Evolutionary conservation across 2,113 vertebrate genomes (phyloP).

Genomic region (Rhynchomys soricoides): DNA sequence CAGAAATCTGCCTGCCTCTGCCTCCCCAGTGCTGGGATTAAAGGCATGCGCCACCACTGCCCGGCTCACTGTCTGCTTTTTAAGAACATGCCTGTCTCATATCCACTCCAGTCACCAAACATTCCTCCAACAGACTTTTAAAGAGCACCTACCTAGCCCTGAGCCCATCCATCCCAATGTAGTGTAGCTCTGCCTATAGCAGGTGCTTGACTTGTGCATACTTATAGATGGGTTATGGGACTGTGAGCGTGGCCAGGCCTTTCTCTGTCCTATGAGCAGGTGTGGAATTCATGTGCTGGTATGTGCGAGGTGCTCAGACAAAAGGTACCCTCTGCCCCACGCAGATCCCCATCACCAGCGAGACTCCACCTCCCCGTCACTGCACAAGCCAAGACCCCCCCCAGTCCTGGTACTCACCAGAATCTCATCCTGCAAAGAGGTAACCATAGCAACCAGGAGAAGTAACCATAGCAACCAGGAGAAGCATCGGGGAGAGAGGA

Average conservation of each 20-base stretch:
- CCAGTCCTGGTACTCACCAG: conserved; percentile 91
- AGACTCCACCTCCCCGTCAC: conserved; percentile 63
- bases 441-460: conserved; percentile 91
- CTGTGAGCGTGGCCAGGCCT: not conserved
- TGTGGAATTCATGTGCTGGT: not conserved
- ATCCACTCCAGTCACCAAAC: not conserved
- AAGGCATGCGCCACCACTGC: too few species aligned
- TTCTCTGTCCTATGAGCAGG: not conserved
- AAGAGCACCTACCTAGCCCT: not conserved
- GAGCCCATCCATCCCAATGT: not conserved
- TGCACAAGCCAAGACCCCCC: conserved; percentile 55
- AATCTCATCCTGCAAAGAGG: conserved; percentile 93
- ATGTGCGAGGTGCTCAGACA: conserved; percentile 10
- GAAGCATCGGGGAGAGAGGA: conserved; percentile 90
- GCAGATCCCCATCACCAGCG: not conserved
- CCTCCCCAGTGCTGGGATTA: too few species aligned
- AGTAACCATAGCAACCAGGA: conserved; percentile 91
- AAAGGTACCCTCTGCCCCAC: conserved; percentile 24
- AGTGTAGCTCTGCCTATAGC: not conserved
- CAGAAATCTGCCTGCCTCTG: too few species aligned
- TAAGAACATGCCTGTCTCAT: not conserved
- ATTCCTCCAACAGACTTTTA: not conserved
- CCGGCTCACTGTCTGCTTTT: not conserved
- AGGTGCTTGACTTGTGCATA: not conserved
- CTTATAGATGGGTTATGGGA: not conserved